Conservation (phyloP, 1,140 invertebrate genomes). For the Danaus plexippus region DNA sequence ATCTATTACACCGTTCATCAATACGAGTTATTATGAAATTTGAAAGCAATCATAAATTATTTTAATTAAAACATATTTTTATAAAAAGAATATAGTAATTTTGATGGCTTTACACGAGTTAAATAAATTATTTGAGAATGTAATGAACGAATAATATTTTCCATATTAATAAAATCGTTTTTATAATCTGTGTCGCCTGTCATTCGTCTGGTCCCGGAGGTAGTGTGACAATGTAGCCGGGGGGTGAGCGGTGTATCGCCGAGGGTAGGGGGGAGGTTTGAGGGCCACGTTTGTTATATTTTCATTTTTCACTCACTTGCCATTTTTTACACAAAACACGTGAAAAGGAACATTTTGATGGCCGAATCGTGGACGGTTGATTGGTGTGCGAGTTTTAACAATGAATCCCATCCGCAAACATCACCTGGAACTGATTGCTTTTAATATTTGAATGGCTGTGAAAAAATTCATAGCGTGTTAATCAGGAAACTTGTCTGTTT, state of each 20-base stretch:
- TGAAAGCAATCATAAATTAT: no score
- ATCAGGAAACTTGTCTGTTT: no score
- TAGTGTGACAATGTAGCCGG: conserved; percentile 44
- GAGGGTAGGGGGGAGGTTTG: conserved; percentile 6
- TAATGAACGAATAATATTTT: no score
- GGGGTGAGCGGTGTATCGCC: background rate
- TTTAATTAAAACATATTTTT: no score
- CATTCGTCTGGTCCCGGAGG: conserved; percentile 42
- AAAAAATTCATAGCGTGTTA: no score
- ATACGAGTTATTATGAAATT: no score
- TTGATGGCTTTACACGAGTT: no score
- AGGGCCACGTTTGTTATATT: conserved; percentile 45
- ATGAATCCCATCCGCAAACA: conserved; percentile 7
- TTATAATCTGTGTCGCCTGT: conserved; percentile 37
- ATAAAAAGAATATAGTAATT: no score
- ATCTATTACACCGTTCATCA: no score
- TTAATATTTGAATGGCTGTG: no score
- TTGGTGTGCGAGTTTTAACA: conserved; percentile 15
- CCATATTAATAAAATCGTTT: background rate
- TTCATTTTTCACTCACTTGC: conserved; percentile 56
- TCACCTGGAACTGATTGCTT: no score
- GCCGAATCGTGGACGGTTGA: conserved; percentile 12
- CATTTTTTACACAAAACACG: conserved; percentile 34
- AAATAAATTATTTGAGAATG: no score
- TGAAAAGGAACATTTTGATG: conserved; percentile 35